Conservation (phyloP, 2,113 vertebrate species). For the Aix galericulata region DNA sequence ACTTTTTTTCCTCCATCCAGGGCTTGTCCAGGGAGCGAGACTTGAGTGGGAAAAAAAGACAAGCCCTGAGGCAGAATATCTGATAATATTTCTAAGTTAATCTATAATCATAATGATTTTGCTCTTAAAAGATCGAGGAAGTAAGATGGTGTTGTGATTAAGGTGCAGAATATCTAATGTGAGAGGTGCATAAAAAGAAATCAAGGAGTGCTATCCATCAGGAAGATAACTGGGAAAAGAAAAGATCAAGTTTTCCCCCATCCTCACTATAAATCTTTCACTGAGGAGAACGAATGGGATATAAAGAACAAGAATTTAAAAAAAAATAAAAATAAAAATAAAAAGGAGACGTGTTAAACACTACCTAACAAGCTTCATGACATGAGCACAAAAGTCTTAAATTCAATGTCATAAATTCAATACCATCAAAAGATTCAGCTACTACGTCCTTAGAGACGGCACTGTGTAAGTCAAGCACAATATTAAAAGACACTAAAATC, state of each 20-base stretch:
- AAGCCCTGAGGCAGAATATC: not conserved
- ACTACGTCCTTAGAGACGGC: not conserved
- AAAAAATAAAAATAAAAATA: not conserved
- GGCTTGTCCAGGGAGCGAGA: not conserved
- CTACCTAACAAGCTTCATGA: slow-evolving; percentile 64
- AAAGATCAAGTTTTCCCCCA: slow-evolving; percentile 1
- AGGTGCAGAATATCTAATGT: slow-evolving; percentile 41
- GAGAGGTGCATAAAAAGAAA: slow-evolving; percentile 38
- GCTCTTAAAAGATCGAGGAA: not conserved
- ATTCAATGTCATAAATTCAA: slow-evolving; percentile 58
- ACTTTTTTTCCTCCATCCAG: not conserved
- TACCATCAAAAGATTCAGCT: slow-evolving; percentile 7
- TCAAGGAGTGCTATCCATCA: slow-evolving; percentile 31
- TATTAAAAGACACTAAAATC: slow-evolving; percentile 1
- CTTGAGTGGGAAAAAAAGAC: not conserved
- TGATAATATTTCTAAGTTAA: not conserved
- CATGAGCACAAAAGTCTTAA: slow-evolving; percentile 65
- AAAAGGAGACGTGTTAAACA: slow-evolving; percentile 61
- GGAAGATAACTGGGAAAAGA: slow-evolving; percentile 27
- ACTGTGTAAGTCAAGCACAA: not conserved
- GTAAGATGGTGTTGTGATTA: slow-evolving; percentile 23
- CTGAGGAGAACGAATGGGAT: not conserved
- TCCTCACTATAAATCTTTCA: slow-evolving; percentile 2
- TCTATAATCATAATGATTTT: not conserved
- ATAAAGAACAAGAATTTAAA: not conserved